Evolutionary conservation across 2,888 invertebrate species (phyloP).

Genomic region (Drosophila atripex): DNA sequence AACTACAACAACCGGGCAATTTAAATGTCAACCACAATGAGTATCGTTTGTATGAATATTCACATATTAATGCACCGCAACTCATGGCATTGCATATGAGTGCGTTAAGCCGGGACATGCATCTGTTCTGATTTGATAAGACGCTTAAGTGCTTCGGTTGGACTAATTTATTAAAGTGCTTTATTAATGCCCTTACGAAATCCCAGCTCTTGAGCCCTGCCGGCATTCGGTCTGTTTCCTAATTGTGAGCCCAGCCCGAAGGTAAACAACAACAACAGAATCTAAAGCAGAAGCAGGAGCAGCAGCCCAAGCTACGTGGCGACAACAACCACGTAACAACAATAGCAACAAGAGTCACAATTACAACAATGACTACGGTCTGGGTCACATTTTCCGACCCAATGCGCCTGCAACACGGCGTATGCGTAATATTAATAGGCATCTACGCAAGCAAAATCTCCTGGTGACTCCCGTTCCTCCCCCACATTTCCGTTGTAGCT

Average conservation of each 20-base stretch:
- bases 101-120: constrained; percentile 32
- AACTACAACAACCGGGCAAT: constrained; percentile 32
- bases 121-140: constrained; percentile 48
- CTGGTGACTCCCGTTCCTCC: constrained; percentile 3
- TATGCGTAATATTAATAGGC: constrained; percentile 73
- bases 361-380: constrained; percentile 17
- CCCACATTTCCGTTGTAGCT: constrained; percentile 19
- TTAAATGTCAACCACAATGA: constrained; percentile 43
- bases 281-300: background rate
- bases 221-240: constrained; percentile 21
- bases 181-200: constrained; percentile 52
- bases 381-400: constrained; percentile 56
- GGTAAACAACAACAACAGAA: constrained; percentile 15
- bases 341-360: constrained; percentile 4
- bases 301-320: constrained; percentile 1
- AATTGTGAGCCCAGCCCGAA: constrained; percentile 40
- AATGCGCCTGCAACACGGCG: constrained; percentile 54
- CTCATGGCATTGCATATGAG: constrained; percentile 9
- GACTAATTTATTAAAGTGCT: constrained; percentile 72
- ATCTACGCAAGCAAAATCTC: constrained; percentile 47
- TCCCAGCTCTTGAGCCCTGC: constrained; percentile 21
- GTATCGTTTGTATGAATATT: constrained; percentile 18
- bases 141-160: constrained; percentile 40
- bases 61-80: constrained; percentile 31
- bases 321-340: constrained; percentile 1